Percentiles rank a stretch among this genome's conserved stretches.
Conservation (phyloP, 2,888 invertebrate genomes). For the Drosophila acutilabella region DNA sequence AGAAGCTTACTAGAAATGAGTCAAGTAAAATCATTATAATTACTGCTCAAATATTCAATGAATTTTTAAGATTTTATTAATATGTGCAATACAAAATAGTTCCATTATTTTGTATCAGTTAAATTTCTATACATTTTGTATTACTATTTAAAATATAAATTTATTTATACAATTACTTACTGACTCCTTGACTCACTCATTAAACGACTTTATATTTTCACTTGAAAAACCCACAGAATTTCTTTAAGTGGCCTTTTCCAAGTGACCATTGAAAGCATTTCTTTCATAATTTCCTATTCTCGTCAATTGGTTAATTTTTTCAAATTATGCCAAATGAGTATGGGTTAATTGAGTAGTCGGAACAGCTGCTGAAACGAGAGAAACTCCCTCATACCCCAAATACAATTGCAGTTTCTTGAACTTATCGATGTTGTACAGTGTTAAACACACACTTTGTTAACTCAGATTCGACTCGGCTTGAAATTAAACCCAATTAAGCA, state of each 20-base stretch:
- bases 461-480: constrained; percentile 41
- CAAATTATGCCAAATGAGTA: constrained; percentile 75
- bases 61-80: background rate
- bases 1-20: background rate
- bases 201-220: constrained; percentile 16
- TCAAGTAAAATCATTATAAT: background rate
- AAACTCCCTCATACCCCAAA: constrained; percentile 13
- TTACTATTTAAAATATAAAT: constrained; percentile 11
- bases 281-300: constrained; percentile 52
- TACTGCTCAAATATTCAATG: background rate
- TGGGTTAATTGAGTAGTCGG: constrained; percentile 63
- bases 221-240: constrained; percentile 10
- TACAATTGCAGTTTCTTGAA: constrained; percentile 65
- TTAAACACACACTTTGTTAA: constrained; percentile 60
- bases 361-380: constrained; percentile 1
- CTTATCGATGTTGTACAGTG: constrained; percentile 38
- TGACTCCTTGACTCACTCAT: background rate
- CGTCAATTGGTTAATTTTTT: constrained; percentile 73
- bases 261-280: constrained; percentile 19
- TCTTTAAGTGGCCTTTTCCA: constrained; percentile 55
- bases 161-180: background rate
- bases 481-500: constrained; percentile 67
- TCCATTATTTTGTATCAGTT: background rate
- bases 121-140: background rate
- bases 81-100: background rate